phyloP scores from a whole-genome alignment of 2,888 invertebrate genomes.

The Lycaena phlaeas region DNA sequence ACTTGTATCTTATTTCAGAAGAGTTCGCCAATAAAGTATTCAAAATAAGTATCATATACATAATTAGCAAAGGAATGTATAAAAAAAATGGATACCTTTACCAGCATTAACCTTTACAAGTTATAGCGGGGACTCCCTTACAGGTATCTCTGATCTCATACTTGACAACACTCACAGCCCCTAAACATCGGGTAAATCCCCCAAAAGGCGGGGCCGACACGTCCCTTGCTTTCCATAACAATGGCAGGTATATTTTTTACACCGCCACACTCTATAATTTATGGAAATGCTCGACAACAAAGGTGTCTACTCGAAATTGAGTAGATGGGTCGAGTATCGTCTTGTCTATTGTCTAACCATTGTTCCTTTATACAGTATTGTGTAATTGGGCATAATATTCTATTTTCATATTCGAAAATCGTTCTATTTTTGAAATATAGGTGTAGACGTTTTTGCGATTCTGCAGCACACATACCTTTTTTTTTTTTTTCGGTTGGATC shows the following conservation, averaged over 20 bases:
- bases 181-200: slow-evolving; percentile 42
- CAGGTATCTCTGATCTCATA: slow-evolving; percentile 1
- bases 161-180: slow-evolving; percentile 13
- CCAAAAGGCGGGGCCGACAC: slow-evolving; percentile 48
- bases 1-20: no score
- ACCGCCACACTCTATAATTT: slow-evolving; percentile 47
- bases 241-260: slow-evolving; percentile 54
- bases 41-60: no score
- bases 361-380: slow-evolving; percentile 27
- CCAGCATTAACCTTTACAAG: no score
- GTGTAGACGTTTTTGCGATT: no score
- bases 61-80: no score
- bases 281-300: slow-evolving; percentile 69
- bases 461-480: no score
- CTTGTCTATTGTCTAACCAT: slow-evolving; percentile 55
- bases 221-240: slow-evolving; percentile 60
- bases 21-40: no score
- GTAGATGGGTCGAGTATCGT: slow-evolving; percentile 59
- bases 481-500: no score
- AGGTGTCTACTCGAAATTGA: slow-evolving; percentile 71
- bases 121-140: no score
- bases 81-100: background rate
- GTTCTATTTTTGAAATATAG: no score
- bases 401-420: background rate
- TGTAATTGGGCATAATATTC: background rate